Percentiles rank a stretch among this genome's conserved stretches.
Evolutionary conservation across 2,797 vertebrate species (phyloP).

Genomic region (Falco concolor): DNA sequence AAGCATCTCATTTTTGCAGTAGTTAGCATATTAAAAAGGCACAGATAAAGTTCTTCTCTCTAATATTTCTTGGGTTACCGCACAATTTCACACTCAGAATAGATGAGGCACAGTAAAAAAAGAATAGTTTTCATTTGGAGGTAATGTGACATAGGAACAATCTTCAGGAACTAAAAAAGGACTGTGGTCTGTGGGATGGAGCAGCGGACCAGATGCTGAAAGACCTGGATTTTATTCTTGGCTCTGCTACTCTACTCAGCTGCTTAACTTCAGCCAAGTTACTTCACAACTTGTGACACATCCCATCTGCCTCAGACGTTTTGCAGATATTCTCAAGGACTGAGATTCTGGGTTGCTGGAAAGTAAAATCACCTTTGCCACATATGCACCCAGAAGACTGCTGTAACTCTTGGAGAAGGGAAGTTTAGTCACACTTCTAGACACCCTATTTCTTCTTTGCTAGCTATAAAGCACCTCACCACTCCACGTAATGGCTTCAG

Average conservation of each 20-base stretch:
- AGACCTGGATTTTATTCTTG: not conserved
- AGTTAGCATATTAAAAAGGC: conserved; percentile 22
- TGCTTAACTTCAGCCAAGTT: not conserved
- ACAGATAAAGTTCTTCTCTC: not conserved
- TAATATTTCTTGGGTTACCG: not conserved
- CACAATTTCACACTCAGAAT: not conserved
- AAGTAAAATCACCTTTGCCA: not conserved
- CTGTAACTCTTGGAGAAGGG: not conserved
- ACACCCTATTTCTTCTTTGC: not conserved
- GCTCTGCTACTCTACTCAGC: not conserved
- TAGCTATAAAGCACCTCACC: not conserved
- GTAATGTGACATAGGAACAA: not conserved
- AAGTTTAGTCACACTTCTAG: not conserved
- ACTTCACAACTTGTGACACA: not conserved
- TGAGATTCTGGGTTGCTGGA: not conserved
- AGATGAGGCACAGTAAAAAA: not conserved
- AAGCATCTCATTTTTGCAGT: not conserved
- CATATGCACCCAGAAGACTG: not conserved
- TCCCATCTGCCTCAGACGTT: not conserved
- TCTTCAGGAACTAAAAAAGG: not conserved
- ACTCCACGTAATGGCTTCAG: not conserved
- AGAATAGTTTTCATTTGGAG: not conserved
- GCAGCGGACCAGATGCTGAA: not conserved
- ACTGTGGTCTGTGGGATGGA: not conserved
- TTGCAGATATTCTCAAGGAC: not conserved